Evolutionary conservation across 2,888 invertebrate species (phyloP).

Genomic region (Cabera pusaria): DNA sequence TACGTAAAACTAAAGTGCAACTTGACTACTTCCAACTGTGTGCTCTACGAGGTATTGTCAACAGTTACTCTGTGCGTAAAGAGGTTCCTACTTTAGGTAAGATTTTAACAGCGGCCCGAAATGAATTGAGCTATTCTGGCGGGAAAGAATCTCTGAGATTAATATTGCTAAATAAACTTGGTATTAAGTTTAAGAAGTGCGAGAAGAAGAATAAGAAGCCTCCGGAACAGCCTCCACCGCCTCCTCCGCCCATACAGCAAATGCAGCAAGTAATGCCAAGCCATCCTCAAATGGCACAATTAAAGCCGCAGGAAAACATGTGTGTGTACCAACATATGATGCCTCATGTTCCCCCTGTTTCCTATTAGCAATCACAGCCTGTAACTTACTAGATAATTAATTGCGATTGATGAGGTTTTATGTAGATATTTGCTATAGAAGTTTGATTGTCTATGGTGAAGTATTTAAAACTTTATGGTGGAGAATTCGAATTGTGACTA

Average conservation of each 20-base stretch:
- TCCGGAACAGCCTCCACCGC: constrained; percentile 47
- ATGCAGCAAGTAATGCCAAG: constrained; percentile 36
- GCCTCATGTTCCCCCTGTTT: constrained; percentile 71
- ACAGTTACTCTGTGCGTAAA: constrained; percentile 67
- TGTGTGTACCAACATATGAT: constrained; percentile 70
- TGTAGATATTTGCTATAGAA: too few species aligned
- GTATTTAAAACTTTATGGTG: too few species aligned
- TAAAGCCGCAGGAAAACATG: constrained; percentile 66
- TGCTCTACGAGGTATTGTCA: constrained; percentile 69
- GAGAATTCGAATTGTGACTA: too few species aligned
- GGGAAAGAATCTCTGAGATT: constrained; percentile 72
- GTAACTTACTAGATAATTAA: constrained; percentile 7
- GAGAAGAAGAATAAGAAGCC: constrained; percentile 75
- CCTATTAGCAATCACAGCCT: constrained; percentile 46
- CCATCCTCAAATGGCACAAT: constrained; percentile 48
- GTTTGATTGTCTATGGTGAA: too few species aligned
- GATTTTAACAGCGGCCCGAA: constrained; percentile 68
- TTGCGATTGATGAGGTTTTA: too few species aligned
- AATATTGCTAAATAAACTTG: constrained; percentile 72
- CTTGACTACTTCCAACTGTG: constrained; percentile 73
- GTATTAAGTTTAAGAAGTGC: constrained; percentile 77
- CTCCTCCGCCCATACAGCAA: constrained; percentile 41
- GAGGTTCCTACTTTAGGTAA: constrained; percentile 74
- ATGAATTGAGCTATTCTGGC: constrained; percentile 68
- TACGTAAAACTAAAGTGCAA: constrained; percentile 72